Percentiles rank a stretch among this genome's conserved stretches.
Evolutionary conservation across 2,113 vertebrate genomes (phyloP).

Genomic region (Peucedramus taeniatus): DNA sequence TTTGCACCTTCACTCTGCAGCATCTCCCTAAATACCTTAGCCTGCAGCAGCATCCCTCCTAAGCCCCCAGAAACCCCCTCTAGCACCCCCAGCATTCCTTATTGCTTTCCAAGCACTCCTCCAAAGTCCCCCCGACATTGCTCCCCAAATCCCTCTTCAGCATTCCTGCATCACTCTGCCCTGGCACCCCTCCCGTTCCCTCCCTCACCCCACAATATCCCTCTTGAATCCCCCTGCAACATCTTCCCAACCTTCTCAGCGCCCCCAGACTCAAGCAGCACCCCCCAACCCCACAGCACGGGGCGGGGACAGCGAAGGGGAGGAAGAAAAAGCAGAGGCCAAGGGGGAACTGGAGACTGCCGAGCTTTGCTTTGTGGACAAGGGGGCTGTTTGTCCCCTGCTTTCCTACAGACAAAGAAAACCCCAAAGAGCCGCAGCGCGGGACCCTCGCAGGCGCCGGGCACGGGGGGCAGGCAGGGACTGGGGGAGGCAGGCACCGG

Average conservation of each 20-base stretch:
- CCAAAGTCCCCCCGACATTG: neutral
- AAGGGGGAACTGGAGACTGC: neutral
- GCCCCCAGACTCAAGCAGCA: neutral
- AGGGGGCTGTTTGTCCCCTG: neutral
- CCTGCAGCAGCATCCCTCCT: neutral
- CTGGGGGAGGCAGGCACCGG: neutral
- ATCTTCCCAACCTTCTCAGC: neutral
- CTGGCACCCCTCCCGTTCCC: neutral
- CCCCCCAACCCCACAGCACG: no score
- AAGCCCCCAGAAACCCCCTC: neutral
- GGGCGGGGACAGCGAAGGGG: neutral
- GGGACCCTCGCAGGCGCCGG: neutral
- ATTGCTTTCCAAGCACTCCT: neutral
- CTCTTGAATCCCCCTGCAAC: neutral
- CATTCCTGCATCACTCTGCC: neutral
- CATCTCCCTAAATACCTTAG: neutral
- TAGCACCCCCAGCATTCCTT: neutral
- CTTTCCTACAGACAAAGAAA: neutral
- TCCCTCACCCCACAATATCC: neutral
- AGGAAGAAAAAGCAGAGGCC: neutral
- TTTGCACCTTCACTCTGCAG: neutral
- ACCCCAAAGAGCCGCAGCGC: fast-evolving
- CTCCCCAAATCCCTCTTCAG: neutral
- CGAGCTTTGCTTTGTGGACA: neutral
- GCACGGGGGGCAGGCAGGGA: neutral